Conservation (phyloP, 2,113 vertebrate genomes). For the human region GRCh38 chr7:34476501-34477000, state of each 20-base stretch:
- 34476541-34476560: neutral
- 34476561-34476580: neutral
- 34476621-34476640: neutral
- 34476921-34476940: neutral
- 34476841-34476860: neutral
- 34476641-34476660: neutral
- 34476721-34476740: neutral
- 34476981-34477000: neutral
- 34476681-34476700: neutral
- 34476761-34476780: neutral
- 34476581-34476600: slow-evolving; percentile 21
- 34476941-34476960: neutral
- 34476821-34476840: neutral
- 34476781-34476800: neutral
- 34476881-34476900: neutral
- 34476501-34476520: slow-evolving; percentile 33
- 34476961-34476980: neutral
- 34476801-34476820: neutral
- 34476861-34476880: neutral
- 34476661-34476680: neutral
- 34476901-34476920: neutral
- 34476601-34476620: neutral
- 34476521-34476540: neutral
- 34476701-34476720: neutral
- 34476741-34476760: neutral